Conservation (phyloP, 37 sponge, comb jelly and placozoan genomes). For the Halichondria panicea region DNA sequence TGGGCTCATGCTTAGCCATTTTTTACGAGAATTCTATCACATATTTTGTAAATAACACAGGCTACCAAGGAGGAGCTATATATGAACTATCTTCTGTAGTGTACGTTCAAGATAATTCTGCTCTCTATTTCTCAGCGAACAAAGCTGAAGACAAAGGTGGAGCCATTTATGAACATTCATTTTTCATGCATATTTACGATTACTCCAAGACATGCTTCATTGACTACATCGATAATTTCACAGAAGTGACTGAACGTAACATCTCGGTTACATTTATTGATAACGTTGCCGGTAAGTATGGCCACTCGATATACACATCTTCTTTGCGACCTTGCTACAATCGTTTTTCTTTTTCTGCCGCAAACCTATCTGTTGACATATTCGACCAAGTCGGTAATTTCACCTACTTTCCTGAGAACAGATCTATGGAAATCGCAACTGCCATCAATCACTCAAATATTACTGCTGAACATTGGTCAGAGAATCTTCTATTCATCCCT, state of each 20-base stretch:
- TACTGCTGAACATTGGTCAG: not conserved
- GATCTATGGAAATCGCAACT: slow-evolving; percentile 8
- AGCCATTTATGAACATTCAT: slow-evolving; percentile 5
- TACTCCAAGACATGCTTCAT: slow-evolving; percentile 18
- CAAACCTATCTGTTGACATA: not conserved
- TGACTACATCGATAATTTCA: not conserved
- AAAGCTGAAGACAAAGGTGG: slow-evolving; percentile 11
- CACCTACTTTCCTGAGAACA: not conserved
- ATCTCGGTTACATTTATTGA: slow-evolving; percentile 3
- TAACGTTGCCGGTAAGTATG: not conserved
- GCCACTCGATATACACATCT: slow-evolving; percentile 14
- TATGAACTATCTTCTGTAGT: slow-evolving; percentile 6
- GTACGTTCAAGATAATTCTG: not conserved
- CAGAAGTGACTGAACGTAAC: not conserved
- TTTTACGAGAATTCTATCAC: not conserved
- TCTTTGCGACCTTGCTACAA: slow-evolving; percentile 21
- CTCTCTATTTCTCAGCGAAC: not conserved
- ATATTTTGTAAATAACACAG: not conserved
- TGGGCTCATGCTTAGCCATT: not conserved
- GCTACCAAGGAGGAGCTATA: slow-evolving; percentile 14
- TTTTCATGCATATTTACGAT: not conserved
- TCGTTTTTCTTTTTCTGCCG: not conserved
- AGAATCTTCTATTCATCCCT: not conserved
- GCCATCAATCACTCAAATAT: not conserved
- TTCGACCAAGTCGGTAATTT: slow-evolving; percentile 12